phyloP scores from a whole-genome alignment of 2,797 vertebrate genomes.

The Sebastes nivosus region DNA sequence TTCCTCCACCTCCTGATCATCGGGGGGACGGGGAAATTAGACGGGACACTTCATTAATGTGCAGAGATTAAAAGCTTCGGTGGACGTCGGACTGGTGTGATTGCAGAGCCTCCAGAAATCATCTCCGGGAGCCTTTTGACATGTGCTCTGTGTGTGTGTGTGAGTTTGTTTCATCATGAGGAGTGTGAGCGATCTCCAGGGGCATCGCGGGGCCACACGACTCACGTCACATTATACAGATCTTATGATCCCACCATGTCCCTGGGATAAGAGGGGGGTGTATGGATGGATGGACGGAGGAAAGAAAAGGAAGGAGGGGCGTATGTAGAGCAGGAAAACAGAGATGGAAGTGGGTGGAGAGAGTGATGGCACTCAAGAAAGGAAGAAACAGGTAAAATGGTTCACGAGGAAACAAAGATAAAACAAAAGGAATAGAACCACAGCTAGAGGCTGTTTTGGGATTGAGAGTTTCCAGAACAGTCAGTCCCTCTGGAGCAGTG shows the following conservation, averaged over 20 bases:
- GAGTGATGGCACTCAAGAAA: neutral
- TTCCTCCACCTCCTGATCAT: slow-evolving; percentile 37
- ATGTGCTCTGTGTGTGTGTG: neutral
- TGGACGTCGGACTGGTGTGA: slow-evolving; percentile 43
- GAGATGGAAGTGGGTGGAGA: neutral
- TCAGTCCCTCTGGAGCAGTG: no score
- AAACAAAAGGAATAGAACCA: neutral
- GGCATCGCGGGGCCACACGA: slow-evolving; percentile 32
- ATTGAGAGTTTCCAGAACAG: no score
- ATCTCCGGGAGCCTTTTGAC: slow-evolving; percentile 8
- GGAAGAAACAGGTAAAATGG: neutral
- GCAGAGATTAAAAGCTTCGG: slow-evolving; percentile 56
- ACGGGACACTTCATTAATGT: slow-evolving; percentile 60
- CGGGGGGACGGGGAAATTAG: slow-evolving; percentile 50
- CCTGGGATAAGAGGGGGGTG: neutral
- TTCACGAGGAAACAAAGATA: neutral
- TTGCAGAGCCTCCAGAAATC: slow-evolving; percentile 51
- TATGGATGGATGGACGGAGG: neutral
- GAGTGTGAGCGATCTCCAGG: slow-evolving; percentile 31
- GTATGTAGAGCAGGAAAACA: neutral
- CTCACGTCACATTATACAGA: slow-evolving; percentile 44
- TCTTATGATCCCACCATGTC: slow-evolving; percentile 24
- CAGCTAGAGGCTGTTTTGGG: neutral
- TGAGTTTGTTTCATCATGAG: neutral
- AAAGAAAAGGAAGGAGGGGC: neutral